phyloP scores from a whole-genome alignment of 23 tunicate genomes.

The Halocynthia aurantium region DNA sequence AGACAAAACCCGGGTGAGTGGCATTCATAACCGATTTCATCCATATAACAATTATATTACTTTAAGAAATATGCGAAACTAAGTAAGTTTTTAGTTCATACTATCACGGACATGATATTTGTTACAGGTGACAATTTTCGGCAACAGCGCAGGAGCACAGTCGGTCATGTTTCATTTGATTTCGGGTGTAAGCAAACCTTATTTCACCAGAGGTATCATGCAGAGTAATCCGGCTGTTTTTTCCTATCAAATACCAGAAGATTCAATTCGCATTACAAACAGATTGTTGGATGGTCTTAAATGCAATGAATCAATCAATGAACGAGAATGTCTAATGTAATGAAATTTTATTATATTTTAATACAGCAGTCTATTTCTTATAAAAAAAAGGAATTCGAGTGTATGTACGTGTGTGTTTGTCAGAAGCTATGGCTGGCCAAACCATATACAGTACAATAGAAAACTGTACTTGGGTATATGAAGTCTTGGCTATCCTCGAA shows the following conservation, averaged over 20 bases:
- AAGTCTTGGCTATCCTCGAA: too few relatives aligned
- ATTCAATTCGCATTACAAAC: slow-evolving; percentile 26
- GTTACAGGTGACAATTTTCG: slow-evolving; percentile 65
- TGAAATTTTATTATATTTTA: neutral
- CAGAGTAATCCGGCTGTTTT: slow-evolving; percentile 61
- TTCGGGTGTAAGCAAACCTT: slow-evolving; percentile 39
- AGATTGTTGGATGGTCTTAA: slow-evolving; percentile 5
- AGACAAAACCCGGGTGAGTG: slow-evolving; percentile 41
- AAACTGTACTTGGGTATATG: too few relatives aligned
- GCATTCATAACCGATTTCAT: neutral
- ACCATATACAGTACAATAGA: too few relatives aligned
- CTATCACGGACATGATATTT: neutral
- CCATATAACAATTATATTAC: too few relatives aligned
- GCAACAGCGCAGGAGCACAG: slow-evolving; percentile 65
- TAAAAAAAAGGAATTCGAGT: too few relatives aligned
- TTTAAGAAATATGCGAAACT: too few relatives aligned
- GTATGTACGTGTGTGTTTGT: too few relatives aligned
- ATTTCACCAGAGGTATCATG: slow-evolving; percentile 38
- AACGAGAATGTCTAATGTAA: slow-evolving; percentile 48
- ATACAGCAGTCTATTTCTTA: too few relatives aligned
- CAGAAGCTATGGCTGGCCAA: too few relatives aligned
- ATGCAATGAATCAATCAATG: slow-evolving; percentile 23
- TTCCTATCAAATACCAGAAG: slow-evolving; percentile 26
- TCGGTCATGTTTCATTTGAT: slow-evolving; percentile 52
- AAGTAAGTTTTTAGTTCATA: neutral